phyloP scores from a whole-genome alignment of 2,888 invertebrate species.

The Luperina nickerlii region DNA sequence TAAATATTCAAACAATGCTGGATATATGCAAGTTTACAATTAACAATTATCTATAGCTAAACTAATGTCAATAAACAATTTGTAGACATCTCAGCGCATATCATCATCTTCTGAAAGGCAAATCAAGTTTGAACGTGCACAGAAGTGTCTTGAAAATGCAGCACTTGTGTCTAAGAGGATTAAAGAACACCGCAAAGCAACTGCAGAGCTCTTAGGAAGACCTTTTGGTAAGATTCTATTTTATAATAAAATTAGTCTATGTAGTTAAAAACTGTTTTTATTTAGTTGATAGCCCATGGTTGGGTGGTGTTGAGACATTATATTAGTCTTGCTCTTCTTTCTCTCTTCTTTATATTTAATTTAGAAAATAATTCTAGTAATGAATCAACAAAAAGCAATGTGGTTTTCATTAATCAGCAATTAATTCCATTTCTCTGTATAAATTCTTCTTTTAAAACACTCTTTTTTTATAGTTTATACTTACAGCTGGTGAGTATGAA shows the following conservation, averaged over 20 bases:
- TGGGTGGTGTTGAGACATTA: no score
- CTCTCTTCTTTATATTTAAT: no score
- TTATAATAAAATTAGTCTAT: no score
- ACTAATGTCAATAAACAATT: constrained; percentile 7
- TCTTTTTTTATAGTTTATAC: neutral
- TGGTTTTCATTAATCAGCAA: neutral
- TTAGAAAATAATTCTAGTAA: neutral
- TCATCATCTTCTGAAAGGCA: constrained; percentile 85
- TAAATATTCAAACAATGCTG: neutral
- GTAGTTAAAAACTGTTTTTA: neutral
- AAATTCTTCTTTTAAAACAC: neutral
- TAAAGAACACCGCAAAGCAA: constrained; percentile 88
- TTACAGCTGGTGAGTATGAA: neutral
- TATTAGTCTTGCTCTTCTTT: neutral
- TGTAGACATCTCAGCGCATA: constrained; percentile 75
- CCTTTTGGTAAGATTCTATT: constrained; percentile 80
- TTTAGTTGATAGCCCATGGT: neutral
- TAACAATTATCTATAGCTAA: neutral
- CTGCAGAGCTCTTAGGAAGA: constrained; percentile 85
- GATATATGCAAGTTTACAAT: neutral
- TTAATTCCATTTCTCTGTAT: neutral
- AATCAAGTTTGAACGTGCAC: constrained; percentile 86
- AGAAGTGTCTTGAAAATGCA: constrained; percentile 88
- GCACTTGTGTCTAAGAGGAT: constrained; percentile 88
- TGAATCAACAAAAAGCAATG: neutral